Evolutionary conservation across 2,113 vertebrate species (phyloP).

Genomic region (Aythya baeri): DNA sequence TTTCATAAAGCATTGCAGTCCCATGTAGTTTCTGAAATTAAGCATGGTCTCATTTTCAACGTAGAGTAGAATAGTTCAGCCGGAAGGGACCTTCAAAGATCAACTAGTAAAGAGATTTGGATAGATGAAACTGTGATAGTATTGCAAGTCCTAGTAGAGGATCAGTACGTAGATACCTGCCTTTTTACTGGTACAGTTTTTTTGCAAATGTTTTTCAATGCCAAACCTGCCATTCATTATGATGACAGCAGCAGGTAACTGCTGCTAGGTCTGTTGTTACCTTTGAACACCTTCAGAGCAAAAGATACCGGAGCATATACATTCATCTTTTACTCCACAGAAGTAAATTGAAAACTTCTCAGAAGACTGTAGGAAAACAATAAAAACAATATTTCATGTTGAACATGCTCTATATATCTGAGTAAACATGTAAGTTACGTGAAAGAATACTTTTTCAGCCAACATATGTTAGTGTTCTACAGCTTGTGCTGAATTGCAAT

Average conservation of each 20-base stretch:
- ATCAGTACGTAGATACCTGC: neutral
- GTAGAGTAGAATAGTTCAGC: neutral
- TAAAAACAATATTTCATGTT: neutral
- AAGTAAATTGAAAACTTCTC: neutral
- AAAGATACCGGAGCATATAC: fast-evolving
- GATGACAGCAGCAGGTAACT: neutral
- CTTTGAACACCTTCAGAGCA: neutral
- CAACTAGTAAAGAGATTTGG: neutral
- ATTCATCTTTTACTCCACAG: neutral
- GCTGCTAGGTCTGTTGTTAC: neutral
- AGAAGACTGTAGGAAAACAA: neutral
- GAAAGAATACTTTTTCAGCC: neutral
- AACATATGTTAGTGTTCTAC: neutral
- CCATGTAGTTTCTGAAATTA: neutral
- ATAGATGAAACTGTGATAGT: neutral
- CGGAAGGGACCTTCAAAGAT: neutral
- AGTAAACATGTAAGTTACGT: neutral
- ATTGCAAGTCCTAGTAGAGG: neutral
- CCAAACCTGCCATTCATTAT: neutral
- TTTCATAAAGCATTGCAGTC: neutral
- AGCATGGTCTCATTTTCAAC: neutral
- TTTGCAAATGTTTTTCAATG: neutral
- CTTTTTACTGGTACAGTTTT: neutral
- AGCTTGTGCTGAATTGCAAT: neutral
- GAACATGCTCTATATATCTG: neutral